Conservation (phyloP, 1,140 invertebrate species). For the Sitodiplosis mosellana region DNA sequence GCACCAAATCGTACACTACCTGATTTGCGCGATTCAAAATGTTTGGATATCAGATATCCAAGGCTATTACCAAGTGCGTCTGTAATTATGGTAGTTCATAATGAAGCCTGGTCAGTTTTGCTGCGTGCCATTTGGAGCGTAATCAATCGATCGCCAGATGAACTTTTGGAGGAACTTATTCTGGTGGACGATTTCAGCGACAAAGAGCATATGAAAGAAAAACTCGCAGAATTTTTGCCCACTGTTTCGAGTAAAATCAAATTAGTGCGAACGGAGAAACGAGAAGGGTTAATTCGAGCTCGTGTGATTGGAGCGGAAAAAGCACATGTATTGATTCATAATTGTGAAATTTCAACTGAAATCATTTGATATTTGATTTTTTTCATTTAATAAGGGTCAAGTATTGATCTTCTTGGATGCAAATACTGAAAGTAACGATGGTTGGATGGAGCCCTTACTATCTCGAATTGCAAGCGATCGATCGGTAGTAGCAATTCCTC, state of each 20-base stretch:
- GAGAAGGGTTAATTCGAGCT: conserved; percentile 59
- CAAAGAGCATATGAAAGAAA: conserved; percentile 1
- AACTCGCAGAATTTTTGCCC: conserved; percentile 26
- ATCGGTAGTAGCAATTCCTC: background rate
- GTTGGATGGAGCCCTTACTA: conserved; percentile 66
- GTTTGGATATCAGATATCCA: conserved; percentile 13
- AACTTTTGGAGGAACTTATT: conserved; percentile 21
- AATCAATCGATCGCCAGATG: conserved; percentile 49
- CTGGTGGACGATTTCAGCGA: conserved; percentile 27
- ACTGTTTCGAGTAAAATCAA: conserved; percentile 33
- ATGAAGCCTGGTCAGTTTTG: conserved; percentile 66
- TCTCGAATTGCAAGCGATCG: conserved; percentile 56
- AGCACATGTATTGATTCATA: conserved; percentile 30
- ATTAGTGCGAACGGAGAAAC: conserved; percentile 43
- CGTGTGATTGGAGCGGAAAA: conserved; percentile 39
- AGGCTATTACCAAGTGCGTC: conserved; percentile 1
- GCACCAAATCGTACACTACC: too few relatives aligned
- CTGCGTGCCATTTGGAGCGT: conserved; percentile 53
- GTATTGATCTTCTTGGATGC: conserved; percentile 74
- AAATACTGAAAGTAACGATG: conserved; percentile 62
- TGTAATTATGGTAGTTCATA: conserved; percentile 41
- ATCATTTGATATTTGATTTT: background rate
- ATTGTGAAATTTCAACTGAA: too few relatives aligned
- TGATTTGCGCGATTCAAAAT: too few relatives aligned
- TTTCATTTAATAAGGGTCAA: conserved; percentile 33